These are phyloP conservation scores for Nothocercus julius DNA, from an alignment of 2,113 vertebrate genomes.

Conservation along the genomic window DNA sequence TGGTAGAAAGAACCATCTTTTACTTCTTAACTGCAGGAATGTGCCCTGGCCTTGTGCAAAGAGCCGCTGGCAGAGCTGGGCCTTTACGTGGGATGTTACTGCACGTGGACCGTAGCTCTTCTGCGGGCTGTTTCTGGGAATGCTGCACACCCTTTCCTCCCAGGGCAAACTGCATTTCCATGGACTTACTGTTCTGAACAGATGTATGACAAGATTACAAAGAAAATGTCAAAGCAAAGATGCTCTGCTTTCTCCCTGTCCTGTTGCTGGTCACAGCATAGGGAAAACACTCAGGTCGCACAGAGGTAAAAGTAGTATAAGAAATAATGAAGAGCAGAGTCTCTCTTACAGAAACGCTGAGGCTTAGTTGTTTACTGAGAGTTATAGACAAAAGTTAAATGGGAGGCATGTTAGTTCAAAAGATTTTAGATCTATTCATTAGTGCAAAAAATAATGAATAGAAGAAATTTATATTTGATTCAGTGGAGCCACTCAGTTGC, in stretches of 20 bases:
- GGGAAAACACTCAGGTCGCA: neutral
- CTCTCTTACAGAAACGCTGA: accelerated
- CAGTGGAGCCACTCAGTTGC: neutral
- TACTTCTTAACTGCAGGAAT: neutral
- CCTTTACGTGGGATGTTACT: neutral
- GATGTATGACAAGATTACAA: neutral
- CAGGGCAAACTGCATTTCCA: neutral
- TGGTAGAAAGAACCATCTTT: neutral
- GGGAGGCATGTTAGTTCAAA: neutral
- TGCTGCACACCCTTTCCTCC: neutral
- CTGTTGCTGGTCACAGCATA: neutral
- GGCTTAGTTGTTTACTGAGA: neutral
- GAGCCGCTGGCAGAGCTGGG: neutral
- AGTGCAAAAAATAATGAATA: neutral
- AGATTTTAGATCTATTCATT: neutral
- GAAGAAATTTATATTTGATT: neutral
- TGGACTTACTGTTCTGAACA: neutral
- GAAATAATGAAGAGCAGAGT: neutral
- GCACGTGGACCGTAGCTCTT: neutral
- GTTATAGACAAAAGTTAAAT: neutral
- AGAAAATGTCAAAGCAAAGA: neutral
- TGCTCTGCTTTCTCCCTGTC: neutral
- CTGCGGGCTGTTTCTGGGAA: neutral
- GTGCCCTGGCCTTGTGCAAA: neutral
- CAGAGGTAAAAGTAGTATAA: accelerated